These are phyloP conservation scores for Fragum sueziense DNA, from an alignment of 2,888 invertebrate species.

Conservation along the genomic window DNA sequence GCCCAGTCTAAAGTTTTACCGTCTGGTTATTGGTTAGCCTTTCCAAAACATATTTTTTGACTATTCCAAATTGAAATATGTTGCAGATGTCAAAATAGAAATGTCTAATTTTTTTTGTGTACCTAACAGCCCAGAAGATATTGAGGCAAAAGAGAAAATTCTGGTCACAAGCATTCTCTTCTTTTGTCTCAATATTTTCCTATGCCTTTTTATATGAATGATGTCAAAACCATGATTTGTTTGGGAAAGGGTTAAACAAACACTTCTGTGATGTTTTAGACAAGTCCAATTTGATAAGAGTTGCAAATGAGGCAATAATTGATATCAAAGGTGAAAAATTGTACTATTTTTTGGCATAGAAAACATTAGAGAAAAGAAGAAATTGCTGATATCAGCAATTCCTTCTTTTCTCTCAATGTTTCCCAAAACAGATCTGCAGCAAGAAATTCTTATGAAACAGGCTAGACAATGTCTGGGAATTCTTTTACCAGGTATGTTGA, in stretches of 20 bases:
- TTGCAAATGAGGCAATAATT: no score
- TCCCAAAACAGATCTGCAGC: slow-evolving; percentile 64
- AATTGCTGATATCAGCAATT: neutral
- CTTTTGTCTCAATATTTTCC: neutral
- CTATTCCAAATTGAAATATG: neutral
- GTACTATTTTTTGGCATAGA: neutral
- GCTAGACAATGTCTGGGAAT: slow-evolving; percentile 67
- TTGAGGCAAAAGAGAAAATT: neutral
- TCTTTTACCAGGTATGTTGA: slow-evolving; percentile 74
- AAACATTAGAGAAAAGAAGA: neutral
- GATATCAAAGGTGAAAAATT: no score
- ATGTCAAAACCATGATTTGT: no score
- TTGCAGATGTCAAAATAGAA: neutral
- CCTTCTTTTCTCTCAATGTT: slow-evolving; percentile 7
- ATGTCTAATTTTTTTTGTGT: no score
- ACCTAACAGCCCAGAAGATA: no score
- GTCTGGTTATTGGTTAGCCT: no score
- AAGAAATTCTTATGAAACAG: slow-evolving; percentile 60
- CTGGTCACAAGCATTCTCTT: neutral
- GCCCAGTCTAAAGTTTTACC: no score
- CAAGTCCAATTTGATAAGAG: no score
- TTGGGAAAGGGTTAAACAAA: no score
- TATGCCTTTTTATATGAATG: no score
- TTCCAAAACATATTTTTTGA: neutral
- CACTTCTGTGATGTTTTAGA: no score